Evolutionary conservation across 2,888 invertebrate species (phyloP), one percentile per base, ranked within the genome.

Genomic region (Polyploca ridens): DNA sequence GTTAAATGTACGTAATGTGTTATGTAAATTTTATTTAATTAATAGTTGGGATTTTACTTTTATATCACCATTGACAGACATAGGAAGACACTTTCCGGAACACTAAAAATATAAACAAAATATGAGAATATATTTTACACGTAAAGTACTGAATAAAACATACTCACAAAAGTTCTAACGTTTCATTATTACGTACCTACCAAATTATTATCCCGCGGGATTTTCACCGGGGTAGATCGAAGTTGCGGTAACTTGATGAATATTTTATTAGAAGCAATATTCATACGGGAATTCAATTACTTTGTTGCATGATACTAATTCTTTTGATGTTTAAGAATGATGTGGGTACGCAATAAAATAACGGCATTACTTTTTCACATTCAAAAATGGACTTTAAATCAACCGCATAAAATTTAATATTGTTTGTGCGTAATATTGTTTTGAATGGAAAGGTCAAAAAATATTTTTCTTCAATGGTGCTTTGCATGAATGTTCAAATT

Each of bases 141-240:
- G 14, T 44, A 67, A 64, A 64, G 46, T 67, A 67, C 41, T 84
- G 82, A 87, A 88, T 86, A 84, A 86, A 81, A 85, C 75, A 85
- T 83, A 62, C 19, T 64, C 66, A 67, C 13, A 70, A 76, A 85
- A 86, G 73, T 83, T 82, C 79, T 73, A 82, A 74, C 71, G 78
- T 86, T 88, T 87, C 84, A 88, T 88, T 88, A 88, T 85, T 84
- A 84, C 78, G 72, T 69, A 69, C 76, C 81, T 69, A 69, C 76
- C 81, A 87, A 85, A 87, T 85, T 85, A 77, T 77, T 72, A 75
- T 83, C 86, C 80, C 85, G 11, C n/a, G 65, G 78, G 86, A 76
- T 66, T 72, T 2, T 62, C 62, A 49, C 58, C 63, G 72, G 76
- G 79, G 81, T 79, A 81, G 79, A 83, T 83, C 78, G 80, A 78